Conservation (phyloP, 1,140 invertebrate genomes). For the Fopius arisanus region DNA sequence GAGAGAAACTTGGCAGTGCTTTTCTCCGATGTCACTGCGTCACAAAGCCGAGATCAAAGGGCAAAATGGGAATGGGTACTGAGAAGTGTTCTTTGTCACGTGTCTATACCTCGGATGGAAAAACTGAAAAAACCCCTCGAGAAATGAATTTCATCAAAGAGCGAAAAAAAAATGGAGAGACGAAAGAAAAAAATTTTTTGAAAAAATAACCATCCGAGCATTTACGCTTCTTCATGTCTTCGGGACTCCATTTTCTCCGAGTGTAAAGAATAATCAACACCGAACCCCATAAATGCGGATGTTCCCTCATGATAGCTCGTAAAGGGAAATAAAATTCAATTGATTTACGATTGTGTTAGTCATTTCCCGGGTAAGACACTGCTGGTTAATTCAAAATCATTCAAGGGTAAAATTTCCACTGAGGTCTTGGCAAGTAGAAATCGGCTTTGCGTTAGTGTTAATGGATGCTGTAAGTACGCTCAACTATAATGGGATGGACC, state of each 20-base stretch:
- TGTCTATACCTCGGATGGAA: not conserved
- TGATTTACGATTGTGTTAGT: not conserved
- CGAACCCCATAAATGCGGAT: too few species aligned
- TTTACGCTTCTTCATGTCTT: too few species aligned
- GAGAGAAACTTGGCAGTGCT: slow-evolving; percentile 37
- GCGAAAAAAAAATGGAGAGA: too few species aligned
- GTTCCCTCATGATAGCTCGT: too few species aligned
- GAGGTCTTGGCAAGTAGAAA: not conserved
- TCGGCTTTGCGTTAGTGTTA: not conserved
- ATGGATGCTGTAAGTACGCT: not conserved
- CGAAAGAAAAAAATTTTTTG: too few species aligned
- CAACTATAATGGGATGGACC: not conserved
- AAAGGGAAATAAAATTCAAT: too few species aligned
- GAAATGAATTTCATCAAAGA: too few species aligned
- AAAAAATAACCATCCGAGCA: too few species aligned
- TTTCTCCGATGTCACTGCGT: not conserved
- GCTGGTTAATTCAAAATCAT: not conserved
- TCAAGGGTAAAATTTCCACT: not conserved
- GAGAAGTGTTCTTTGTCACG: not conserved
- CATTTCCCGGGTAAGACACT: not conserved
- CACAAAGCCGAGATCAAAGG: not conserved
- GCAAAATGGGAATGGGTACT: not conserved
- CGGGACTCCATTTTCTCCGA: too few species aligned
- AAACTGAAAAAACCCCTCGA: not conserved
- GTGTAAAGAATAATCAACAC: too few species aligned